These are phyloP conservation scores for Entomobrya proxima DNA, from an alignment of 2,888 invertebrate genomes.

Conservation along the genomic window DNA sequence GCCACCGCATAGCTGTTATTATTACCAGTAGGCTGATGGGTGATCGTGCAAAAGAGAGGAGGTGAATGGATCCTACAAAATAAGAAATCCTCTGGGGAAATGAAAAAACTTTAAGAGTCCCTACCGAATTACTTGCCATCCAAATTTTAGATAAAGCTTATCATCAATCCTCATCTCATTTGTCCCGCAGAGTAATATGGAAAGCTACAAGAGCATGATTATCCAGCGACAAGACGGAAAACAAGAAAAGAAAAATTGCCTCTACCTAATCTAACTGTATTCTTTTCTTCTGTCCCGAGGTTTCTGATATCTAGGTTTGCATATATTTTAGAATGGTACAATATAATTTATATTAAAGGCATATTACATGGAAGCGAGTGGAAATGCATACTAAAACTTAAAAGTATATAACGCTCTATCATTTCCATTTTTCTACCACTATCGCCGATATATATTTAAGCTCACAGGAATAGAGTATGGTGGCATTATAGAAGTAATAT, in stretches of 20 bases:
- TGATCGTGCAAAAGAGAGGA: neutral
- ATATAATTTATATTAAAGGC: neutral
- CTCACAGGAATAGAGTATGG: neutral
- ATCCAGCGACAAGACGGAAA: conserved; percentile 37
- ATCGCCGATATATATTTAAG: too few species aligned
- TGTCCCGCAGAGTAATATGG: conserved; percentile 64
- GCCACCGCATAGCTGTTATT: conserved; percentile 8
- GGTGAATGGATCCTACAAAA: conserved; percentile 27
- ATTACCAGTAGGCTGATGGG: neutral
- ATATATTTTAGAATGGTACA: neutral
- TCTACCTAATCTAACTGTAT: conserved; percentile 34
- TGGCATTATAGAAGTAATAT: neutral
- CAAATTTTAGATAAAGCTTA: conserved; percentile 66
- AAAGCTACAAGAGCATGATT: conserved; percentile 55
- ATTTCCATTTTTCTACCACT: too few species aligned
- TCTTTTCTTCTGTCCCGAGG: conserved; percentile 4
- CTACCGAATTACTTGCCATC: conserved; percentile 57
- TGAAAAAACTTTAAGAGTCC: conserved; percentile 57
- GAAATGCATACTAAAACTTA: too few species aligned
- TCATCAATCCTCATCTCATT: conserved; percentile 68
- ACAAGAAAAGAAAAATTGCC: neutral
- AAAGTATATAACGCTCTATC: too few species aligned
- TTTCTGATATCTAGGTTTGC: neutral
- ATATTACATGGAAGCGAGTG: neutral
- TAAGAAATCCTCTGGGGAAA: conserved; percentile 57